A percentile compares a stretch with the other conserved stretches of the same genome.
Evolutionary conservation across 2,888 invertebrate species (phyloP).

Genomic region (Anodontia alba): DNA sequence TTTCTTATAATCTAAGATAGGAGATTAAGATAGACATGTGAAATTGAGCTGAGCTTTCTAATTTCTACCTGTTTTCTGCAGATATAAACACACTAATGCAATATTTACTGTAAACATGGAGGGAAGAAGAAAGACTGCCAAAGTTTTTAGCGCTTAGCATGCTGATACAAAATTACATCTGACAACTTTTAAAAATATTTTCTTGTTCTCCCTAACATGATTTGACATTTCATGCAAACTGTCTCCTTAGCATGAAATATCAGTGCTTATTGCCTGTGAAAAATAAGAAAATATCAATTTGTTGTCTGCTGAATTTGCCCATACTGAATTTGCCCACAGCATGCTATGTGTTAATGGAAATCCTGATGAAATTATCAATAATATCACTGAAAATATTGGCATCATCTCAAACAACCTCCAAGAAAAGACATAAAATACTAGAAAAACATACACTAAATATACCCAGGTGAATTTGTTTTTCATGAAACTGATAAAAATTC

Average conservation of each 20-base stretch:
- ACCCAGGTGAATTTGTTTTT: not conserved
- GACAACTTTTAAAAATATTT: too few species aligned
- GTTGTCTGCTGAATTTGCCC: too few species aligned
- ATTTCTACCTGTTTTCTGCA: not conserved
- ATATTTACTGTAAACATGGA: constrained; percentile 3
- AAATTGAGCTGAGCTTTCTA: not conserved
- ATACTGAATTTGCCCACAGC: too few species aligned
- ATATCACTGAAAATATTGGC: not conserved
- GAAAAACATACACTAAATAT: not conserved
- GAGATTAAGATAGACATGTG: constrained; percentile 6
- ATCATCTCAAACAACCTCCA: not conserved
- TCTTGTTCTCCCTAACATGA: too few species aligned
- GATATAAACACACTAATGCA: not conserved
- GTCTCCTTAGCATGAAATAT: too few species aligned
- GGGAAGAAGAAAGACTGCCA: not conserved
- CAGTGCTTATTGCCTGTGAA: too few species aligned
- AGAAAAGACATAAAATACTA: not conserved
- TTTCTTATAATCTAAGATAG: constrained; percentile 5
- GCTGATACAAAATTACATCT: too few species aligned
- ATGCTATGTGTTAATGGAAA: too few species aligned
- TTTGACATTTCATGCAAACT: too few species aligned
- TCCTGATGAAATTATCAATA: constrained; percentile 7
- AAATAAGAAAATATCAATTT: too few species aligned
- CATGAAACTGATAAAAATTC: not conserved
- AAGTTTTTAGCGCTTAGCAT: too few species aligned